Evolutionary conservation across 2,888 invertebrate genomes (phyloP), one percentile per base, ranked within the genome.

Genomic region (Conistra vaccinii): DNA sequence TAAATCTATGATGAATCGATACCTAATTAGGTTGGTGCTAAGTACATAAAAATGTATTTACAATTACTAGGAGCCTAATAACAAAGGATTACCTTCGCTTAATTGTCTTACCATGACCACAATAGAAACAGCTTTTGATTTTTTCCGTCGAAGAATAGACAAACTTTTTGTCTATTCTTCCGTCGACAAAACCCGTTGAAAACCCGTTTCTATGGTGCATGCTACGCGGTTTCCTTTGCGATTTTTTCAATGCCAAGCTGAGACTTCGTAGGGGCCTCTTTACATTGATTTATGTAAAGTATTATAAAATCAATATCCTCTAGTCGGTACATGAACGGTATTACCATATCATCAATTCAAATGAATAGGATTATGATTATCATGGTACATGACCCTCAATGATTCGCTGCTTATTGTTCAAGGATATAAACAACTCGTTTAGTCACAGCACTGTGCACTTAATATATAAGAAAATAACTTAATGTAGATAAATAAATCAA

Each of bases 291-390:
- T n/a, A 26, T 39, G 39, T 39, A 2, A 39, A 39, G 10, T 29
- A 57, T 66, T 42, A 65, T 78, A 29, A 78, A 78, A 78, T 42
- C 32, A 73, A 84, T 81, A 69, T 35, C 79, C 60, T 10, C 35
- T 58, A 76, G 29, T 57, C 69, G 57, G 3, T 60, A 62, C 51
- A 61, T 70, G 55, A 70, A 68, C 73, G 57, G 63, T 61, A 70
- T 76, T 81, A 76, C 29, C 76, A 75, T 76, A 45, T 39, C 39
- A 76, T 74, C 53, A 76, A 76, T 81, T 32, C 35, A 42, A 81
- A 68, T 66, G 61, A 53, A 73, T 67, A 48, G 10, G n/a, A 73
- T 76, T 76, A 70, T 70, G 69, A 69, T 70, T 73, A 61, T 26
- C 58, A 63, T 63, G 7, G 23, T 68, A 29, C 20, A 20, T 48